Evolutionary conservation across 2,113 vertebrate genomes (phyloP).

Genomic region (Mirza zaza): DNA sequence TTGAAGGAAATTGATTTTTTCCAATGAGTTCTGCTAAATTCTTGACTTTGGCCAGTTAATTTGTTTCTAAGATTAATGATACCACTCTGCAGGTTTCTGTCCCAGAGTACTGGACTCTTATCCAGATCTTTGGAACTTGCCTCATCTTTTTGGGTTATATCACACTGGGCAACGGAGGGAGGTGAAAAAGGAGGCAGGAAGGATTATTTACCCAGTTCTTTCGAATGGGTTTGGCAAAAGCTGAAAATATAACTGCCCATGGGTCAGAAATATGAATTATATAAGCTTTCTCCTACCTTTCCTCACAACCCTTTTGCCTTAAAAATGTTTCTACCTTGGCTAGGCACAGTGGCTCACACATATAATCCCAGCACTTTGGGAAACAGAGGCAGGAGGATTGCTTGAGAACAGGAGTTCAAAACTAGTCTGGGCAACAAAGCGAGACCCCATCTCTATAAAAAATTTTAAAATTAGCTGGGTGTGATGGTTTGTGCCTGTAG

Average conservation of each 20-base stretch:
- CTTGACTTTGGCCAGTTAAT: not conserved
- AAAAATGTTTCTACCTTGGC: not conserved
- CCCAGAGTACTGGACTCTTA: not conserved
- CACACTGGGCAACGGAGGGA: not conserved
- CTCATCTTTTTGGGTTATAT: not conserved
- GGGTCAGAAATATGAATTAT: conserved; percentile 8
- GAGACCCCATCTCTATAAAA: too few species aligned
- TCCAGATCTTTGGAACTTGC: not conserved
- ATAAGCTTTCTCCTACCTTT: not conserved
- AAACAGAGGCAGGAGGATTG: too few species aligned
- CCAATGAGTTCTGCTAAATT: not conserved
- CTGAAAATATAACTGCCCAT: not conserved
- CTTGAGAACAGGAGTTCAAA: too few species aligned
- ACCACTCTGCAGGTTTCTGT: not conserved
- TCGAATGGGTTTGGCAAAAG: not conserved
- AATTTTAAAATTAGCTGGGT: too few species aligned
- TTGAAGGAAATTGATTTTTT: conserved; percentile 31
- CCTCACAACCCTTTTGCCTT: not conserved
- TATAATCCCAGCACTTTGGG: too few species aligned
- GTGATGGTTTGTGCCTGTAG: too few species aligned
- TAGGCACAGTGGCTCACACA: too few species aligned
- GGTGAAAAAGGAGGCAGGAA: not conserved
- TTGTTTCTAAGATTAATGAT: not conserved
- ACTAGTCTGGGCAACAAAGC: too few species aligned
- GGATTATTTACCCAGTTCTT: not conserved